phyloP scores from a whole-genome alignment of 2,113 vertebrate species.

The Turnix velox region DNA sequence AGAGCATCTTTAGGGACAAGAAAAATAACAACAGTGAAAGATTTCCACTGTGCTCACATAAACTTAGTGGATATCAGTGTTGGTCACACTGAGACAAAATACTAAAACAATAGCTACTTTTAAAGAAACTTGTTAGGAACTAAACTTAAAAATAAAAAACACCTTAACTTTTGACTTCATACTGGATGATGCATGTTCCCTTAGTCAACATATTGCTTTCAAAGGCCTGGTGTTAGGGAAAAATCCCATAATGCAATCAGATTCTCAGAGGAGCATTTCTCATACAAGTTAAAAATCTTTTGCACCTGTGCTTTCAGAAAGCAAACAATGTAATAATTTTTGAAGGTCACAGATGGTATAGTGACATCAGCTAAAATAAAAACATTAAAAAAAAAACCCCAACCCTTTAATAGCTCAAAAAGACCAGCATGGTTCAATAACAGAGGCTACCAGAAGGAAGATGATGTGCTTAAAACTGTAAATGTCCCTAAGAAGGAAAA shows the following conservation, averaged over 20 bases:
- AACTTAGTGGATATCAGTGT: not conserved
- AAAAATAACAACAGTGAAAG: fast-evolving
- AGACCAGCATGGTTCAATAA: not conserved
- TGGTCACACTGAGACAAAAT: not conserved
- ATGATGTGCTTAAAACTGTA: not conserved
- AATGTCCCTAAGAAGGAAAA: not conserved
- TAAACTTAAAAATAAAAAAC: not conserved
- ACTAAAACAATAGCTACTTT: not conserved
- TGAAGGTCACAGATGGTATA: not conserved
- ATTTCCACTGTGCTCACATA: not conserved
- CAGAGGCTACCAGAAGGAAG: not conserved
- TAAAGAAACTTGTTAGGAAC: not conserved
- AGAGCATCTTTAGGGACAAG: not conserved
- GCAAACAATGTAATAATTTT: not conserved
- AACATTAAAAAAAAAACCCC: not conserved
- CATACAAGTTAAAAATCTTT: not conserved
- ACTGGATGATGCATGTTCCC: not conserved
- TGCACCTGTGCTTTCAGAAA: not conserved
- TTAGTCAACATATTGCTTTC: not conserved
- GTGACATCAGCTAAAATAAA: not conserved
- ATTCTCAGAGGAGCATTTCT: not conserved
- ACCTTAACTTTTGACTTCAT: not conserved
- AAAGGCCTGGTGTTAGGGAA: not conserved
- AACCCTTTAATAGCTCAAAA: not conserved
- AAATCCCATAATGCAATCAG: not conserved